Evolutionary conservation across 2,888 invertebrate species (phyloP).

Genomic region (Campoplex nolae): DNA sequence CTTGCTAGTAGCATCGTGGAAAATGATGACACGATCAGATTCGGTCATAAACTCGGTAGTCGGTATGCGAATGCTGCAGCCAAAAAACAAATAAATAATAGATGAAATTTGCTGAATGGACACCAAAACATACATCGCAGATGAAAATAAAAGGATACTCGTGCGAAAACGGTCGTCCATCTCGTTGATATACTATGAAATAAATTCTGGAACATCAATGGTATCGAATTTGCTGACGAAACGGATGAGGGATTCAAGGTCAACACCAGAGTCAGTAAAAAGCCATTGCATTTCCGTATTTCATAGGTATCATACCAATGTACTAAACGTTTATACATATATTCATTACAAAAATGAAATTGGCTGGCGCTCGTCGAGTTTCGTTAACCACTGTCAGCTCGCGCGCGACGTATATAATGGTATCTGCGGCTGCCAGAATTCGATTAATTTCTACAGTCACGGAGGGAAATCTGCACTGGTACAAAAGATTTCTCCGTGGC

Average conservation of each 20-base stretch:
- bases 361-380: conserved; percentile 26
- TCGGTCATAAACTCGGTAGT: conserved; percentile 9
- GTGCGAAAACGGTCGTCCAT: conserved; percentile 20
- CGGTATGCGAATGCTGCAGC: neutral
- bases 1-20: neutral
- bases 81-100: neutral
- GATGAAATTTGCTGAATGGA: neutral
- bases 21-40: conserved; percentile 10
- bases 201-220: conserved; percentile 36
- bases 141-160: neutral
- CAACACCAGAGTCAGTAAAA: conserved; percentile 47
- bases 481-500: neutral
- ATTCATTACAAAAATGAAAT: conserved; percentile 43
- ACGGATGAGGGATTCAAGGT: conserved; percentile 62
- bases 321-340: neutral
- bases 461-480: neutral
- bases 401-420: neutral
- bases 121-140: neutral
- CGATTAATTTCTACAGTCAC: conserved; percentile 38
- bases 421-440: neutral
- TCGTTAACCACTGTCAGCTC: conserved; percentile 40
- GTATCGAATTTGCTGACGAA: conserved; percentile 58
- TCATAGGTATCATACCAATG: neutral
- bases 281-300: conserved; percentile 33
- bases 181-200: conserved; percentile 28